Evolutionary conservation across 2,888 invertebrate genomes (phyloP), one percentile per base, ranked within the genome.

Genomic region (Eledona agricola): DNA sequence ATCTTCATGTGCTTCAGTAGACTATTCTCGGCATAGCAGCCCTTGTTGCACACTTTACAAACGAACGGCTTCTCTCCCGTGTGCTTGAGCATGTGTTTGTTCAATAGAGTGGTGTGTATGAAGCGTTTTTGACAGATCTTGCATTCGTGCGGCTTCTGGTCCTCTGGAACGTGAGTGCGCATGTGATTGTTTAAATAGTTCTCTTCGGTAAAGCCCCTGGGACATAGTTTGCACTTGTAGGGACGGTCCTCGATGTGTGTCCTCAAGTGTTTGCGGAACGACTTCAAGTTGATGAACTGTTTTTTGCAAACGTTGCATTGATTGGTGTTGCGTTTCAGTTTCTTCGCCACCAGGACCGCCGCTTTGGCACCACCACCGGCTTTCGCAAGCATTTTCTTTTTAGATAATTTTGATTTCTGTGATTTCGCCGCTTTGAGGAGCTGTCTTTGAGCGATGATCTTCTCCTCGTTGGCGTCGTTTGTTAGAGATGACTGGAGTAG

Each of bases 111-210:
- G 19, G 71, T 69, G 52, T 80, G 79, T 9, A 79, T 76, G 64
- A 79, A 79, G 2, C 77, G 67, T 59, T 77, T 77, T 37, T 76
- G 73, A 56, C 80, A 80, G 6, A 77, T 67, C 38, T 72, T 66
- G 58, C 80, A 80, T 52, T 76, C 75, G 56, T 78, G 78, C 0
- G 78, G 78, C 57, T 79, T 80, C 46, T 77, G 73, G 26, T 77
- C 77, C 17, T 77, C 77, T 6, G 54, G 54, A 45, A 73, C 69
- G 46, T 73, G 73, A 6, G 73, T 72, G 4, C 72, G 63, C 77
- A 77, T 77, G 50, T 77, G 77, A 62, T 77, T 77, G 51, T 77
- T 77, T 28, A 77, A 60, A 57, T 77, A 77, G 56, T 76, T 77
- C 59, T 77, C 77, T 65, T 77, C 77, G 1, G 76, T 77, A 52